Evolutionary conservation across 2,113 vertebrate species (phyloP).

Genomic region (Pelvicachromis taeniatus): DNA sequence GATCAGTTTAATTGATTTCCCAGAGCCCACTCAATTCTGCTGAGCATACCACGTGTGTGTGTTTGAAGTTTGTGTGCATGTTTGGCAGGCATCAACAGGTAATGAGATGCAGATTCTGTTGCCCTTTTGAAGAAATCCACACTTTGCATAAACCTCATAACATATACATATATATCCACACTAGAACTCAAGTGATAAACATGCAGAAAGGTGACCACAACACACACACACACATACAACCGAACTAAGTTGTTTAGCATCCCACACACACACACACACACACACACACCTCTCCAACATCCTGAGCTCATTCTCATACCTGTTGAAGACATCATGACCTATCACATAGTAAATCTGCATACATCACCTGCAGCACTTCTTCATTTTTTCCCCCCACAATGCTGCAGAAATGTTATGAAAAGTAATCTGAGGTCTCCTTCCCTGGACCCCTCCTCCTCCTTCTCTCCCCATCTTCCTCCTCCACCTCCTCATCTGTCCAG

Average conservation of each 20-base stretch:
- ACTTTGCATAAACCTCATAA: not conserved
- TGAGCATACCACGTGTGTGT: not conserved
- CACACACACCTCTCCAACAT: not conserved
- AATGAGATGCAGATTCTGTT: not conserved
- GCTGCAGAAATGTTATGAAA: conserved; percentile 71
- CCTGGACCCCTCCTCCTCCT: conserved; percentile 11
- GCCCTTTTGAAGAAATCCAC: not conserved
- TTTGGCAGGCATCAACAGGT: conserved; percentile 6
- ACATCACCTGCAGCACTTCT: conserved; percentile 9
- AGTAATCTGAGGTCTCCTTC: conserved; percentile 59
- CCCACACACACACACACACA: not conserved
- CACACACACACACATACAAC: not conserved
- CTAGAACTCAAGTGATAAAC: not conserved
- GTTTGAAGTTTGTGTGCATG: not conserved
- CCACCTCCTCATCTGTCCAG: conserved; percentile 70
- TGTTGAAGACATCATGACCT: conserved; percentile 30
- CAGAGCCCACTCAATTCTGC: conserved; percentile 33
- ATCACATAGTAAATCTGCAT: conserved; percentile 34
- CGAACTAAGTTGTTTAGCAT: conserved; percentile 3
- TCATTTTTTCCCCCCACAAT: conserved; percentile 1
- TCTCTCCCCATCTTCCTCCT: conserved; percentile 25
- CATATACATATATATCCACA: not conserved
- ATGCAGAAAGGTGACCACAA: not conserved
- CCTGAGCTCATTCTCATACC: conserved; percentile 10
- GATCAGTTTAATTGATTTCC: conserved; percentile 39